Percentiles rank a stretch among this genome's conserved stretches.
These are phyloP conservation scores for Uloborus diversus DNA, from an alignment of 1,140 invertebrate genomes.

Conservation along the genomic window DNA sequence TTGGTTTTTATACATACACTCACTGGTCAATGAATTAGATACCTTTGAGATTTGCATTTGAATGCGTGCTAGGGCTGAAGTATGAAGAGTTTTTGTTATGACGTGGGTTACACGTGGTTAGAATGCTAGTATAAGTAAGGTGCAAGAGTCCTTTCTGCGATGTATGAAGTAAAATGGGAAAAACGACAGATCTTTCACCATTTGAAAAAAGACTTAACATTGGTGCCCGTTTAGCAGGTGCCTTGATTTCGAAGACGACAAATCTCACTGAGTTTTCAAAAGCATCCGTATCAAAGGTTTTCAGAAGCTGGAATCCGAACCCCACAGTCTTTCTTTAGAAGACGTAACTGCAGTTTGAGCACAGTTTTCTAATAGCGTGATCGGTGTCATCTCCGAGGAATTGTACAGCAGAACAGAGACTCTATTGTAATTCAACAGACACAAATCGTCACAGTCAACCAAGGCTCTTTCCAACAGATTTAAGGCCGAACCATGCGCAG, in stretches of 20 bases:
- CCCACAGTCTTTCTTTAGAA: background rate
- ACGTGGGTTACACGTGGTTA: background rate
- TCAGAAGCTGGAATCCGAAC: background rate
- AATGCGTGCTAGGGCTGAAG: background rate
- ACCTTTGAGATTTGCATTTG: background rate
- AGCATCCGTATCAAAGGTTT: background rate
- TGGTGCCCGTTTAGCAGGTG: constrained; percentile 7
- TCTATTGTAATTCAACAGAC: background rate
- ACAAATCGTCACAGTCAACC: background rate
- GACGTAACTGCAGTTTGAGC: no score
- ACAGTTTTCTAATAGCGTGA: background rate
- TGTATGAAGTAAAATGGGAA: background rate
- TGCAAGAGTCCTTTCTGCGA: background rate
- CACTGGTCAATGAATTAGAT: background rate
- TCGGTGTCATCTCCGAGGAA: background rate
- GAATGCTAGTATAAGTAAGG: background rate
- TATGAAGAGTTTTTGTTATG: background rate
- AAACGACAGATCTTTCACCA: background rate
- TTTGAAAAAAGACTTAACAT: background rate
- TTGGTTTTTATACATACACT: no score
- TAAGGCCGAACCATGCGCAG: background rate
- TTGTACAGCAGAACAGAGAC: background rate
- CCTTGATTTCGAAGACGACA: background rate
- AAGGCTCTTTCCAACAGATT: background rate
- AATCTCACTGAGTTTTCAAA: constrained; percentile 2